Conservation (phyloP, 2,797 vertebrate genomes). For the Linurgus olivaceus region DNA sequence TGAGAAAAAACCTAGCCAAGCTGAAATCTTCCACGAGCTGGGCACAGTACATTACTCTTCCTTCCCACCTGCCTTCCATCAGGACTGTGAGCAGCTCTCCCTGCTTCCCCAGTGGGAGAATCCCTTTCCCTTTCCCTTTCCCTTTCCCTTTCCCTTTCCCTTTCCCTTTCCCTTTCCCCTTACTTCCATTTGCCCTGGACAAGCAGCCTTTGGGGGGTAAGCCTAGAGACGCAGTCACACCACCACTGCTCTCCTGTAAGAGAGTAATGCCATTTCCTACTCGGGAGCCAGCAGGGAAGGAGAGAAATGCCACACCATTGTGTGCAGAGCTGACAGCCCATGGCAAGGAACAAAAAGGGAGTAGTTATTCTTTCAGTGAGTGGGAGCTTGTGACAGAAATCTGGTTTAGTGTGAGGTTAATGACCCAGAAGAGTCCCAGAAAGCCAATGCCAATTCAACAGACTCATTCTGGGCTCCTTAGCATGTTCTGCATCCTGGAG, state of each 20-base stretch:
- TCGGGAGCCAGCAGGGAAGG: fast-evolving
- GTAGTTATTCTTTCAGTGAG: not conserved
- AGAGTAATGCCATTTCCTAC: not conserved
- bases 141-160: not conserved
- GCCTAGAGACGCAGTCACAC: not conserved
- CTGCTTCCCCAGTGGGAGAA: not conserved
- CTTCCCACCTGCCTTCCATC: not conserved
- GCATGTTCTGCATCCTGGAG: not conserved
- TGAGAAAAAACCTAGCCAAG: not conserved
- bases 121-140: too few species aligned
- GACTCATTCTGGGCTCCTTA: conserved; percentile 1
- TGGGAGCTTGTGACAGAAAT: conserved; percentile 25
- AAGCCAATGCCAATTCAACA: not conserved
- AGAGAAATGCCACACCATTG: not conserved
- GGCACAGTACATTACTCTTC: not conserved
- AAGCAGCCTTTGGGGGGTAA: not conserved
- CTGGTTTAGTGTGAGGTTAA: conserved; percentile 16
- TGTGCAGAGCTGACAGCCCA: not conserved
- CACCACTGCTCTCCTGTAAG: not conserved
- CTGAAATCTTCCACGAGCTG: not conserved
- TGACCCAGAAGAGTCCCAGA: conserved; percentile 11
- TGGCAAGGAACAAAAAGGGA: not conserved
- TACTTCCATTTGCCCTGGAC: not conserved
- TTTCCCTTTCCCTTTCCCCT: not conserved
- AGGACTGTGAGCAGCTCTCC: not conserved